Percentiles rank a stretch among this genome's conserved stretches.
Conservation (phyloP, 2,888 invertebrate species). For the Heteromurus nitidus region DNA sequence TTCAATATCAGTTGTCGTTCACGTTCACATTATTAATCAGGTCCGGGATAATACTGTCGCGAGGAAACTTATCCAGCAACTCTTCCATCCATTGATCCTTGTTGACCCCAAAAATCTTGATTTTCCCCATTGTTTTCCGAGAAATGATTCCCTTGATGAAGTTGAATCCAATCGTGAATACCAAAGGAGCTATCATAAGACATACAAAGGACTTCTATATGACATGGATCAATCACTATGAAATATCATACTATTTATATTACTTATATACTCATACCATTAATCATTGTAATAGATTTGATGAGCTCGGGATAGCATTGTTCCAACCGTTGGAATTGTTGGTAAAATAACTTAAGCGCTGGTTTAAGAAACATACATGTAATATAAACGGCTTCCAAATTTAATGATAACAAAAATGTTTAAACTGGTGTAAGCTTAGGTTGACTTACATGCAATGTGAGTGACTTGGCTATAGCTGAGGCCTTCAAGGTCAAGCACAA, state of each 20-base stretch:
- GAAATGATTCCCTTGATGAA: constrained; percentile 48
- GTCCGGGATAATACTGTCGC: constrained; percentile 27
- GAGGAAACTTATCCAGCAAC: constrained; percentile 25
- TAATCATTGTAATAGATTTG: constrained; percentile 42
- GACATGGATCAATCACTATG: neutral
- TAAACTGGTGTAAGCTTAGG: neutral
- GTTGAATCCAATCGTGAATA: constrained; percentile 54
- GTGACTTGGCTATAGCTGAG: constrained; percentile 53
- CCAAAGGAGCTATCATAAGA: constrained; percentile 53
- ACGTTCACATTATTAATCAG: constrained; percentile 30
- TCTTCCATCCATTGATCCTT: constrained; percentile 33
- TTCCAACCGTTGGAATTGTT: constrained; percentile 48
- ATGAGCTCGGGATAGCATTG: constrained; percentile 61
- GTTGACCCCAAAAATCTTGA: constrained; percentile 44
- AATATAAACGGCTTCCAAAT: neutral
- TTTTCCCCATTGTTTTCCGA: constrained; percentile 53
- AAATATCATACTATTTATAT: neutral
- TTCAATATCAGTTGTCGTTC: constrained; percentile 21
- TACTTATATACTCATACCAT: constrained; percentile 41
- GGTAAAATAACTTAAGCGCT: constrained; percentile 52
- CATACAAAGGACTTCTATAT: neutral
- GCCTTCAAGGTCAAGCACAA: constrained; percentile 48
- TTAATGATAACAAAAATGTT: neutral
- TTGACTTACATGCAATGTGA: constrained; percentile 32
- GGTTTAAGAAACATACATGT: neutral